These are phyloP conservation scores for Zoanthus solanderi DNA, from an alignment of 92 coral and sea anemone species.

Conservation along the genomic window DNA sequence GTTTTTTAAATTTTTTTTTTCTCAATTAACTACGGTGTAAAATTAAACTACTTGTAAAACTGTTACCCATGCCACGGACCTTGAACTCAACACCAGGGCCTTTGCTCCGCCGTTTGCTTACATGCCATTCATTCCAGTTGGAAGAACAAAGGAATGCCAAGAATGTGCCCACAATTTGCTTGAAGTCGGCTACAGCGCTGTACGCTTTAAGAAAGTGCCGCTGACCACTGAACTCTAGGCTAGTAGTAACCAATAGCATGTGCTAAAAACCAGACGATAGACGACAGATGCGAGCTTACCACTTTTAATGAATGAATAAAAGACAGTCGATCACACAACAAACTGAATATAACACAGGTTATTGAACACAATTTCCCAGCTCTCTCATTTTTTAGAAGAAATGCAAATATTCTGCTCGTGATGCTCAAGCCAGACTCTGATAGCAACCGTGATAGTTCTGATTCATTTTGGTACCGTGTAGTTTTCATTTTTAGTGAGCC, in stretches of 20 bases:
- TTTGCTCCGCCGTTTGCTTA: slow-evolving; percentile 52
- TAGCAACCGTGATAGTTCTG: neutral
- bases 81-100: slow-evolving; percentile 56
- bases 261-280: too few species aligned
- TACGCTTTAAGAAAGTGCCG: too few species aligned
- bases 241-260: too few species aligned
- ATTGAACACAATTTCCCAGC: slow-evolving; percentile 51
- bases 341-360: neutral
- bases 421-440: neutral
- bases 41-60: too few species aligned
- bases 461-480: too few species aligned
- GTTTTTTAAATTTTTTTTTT: too few species aligned
- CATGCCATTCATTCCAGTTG: slow-evolving; percentile 57
- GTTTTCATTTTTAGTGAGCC: too few species aligned
- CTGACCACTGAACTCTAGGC: neutral
- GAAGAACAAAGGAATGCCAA: slow-evolving; percentile 61
- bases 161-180: slow-evolving; percentile 45
- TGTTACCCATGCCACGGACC: slow-evolving; percentile 23
- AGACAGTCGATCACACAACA: neutral
- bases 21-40: too few species aligned
- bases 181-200: neutral
- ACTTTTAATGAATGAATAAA: slow-evolving; percentile 16
- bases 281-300: neutral
- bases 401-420: too few species aligned
- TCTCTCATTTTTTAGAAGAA: slow-evolving; percentile 12